These are phyloP conservation scores for Apis dorsata DNA, from an alignment of 1,140 invertebrate species.

Conservation along the genomic window DNA sequence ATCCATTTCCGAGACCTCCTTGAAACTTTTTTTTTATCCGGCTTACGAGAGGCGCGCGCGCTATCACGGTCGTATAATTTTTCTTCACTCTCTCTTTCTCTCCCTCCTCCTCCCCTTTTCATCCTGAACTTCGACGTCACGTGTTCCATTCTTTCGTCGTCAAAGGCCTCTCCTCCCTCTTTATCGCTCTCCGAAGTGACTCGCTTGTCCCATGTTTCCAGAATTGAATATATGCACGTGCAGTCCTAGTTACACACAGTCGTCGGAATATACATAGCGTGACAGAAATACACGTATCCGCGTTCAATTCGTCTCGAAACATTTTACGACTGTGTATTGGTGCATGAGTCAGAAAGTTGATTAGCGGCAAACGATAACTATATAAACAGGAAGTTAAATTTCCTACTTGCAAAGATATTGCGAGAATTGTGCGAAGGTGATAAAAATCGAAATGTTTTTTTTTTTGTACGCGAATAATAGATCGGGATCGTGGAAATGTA, in stretches of 20 bases:
- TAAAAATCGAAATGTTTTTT: slow-evolving; percentile 8
- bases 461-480: too few species aligned
- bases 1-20: slow-evolving; percentile 38
- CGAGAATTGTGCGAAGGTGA: not conserved
- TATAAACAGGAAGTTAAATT: not conserved
- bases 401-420: too few species aligned
- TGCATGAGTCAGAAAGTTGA: slow-evolving; percentile 24
- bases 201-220: slow-evolving; percentile 49
- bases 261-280: not conserved
- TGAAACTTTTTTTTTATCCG: slow-evolving; percentile 41
- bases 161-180: slow-evolving; percentile 23
- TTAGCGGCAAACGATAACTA: not conserved
- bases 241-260: slow-evolving; percentile 35
- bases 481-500: not conserved
- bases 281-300: slow-evolving; percentile 25
- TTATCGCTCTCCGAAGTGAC: slow-evolving; percentile 23
- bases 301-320: slow-evolving; percentile 48
- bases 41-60: not conserved
- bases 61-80: slow-evolving; percentile 32
- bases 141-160: slow-evolving; percentile 25
- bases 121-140: slow-evolving; percentile 21
- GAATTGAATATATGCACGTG: slow-evolving; percentile 55
- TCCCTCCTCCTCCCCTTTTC: not conserved
- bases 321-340: slow-evolving; percentile 30
- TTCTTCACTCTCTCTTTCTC: not conserved